Evolutionary conservation across 2,797 vertebrate species (phyloP).

Genomic region (Harpagifer antarcticus): DNA sequence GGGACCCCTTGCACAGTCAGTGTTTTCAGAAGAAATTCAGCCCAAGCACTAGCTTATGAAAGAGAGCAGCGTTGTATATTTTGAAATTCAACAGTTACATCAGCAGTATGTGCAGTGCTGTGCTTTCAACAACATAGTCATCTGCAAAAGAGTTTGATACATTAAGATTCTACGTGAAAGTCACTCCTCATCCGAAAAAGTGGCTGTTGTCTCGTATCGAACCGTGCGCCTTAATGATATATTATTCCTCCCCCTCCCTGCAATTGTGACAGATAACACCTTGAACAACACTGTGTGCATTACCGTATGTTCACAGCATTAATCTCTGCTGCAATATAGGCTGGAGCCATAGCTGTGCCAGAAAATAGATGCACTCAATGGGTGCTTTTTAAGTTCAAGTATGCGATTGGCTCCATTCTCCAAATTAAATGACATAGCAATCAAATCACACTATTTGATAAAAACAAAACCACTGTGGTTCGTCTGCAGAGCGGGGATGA

Average conservation of each 20-base stretch:
- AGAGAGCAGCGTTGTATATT: constrained; percentile 14
- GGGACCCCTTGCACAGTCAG: background rate
- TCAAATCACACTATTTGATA: constrained; percentile 29
- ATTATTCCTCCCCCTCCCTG: constrained; percentile 54
- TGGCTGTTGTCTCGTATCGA: constrained; percentile 56
- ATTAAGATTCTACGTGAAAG: constrained; percentile 61
- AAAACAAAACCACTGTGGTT: background rate
- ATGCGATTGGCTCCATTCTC: constrained; percentile 45
- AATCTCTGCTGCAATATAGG: constrained; percentile 42
- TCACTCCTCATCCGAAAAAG: constrained; percentile 44
- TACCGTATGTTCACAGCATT: constrained; percentile 55
- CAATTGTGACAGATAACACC: constrained; percentile 59
- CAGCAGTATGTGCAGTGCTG: constrained; percentile 1
- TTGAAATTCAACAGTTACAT: constrained; percentile 35
- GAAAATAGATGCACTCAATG: constrained; percentile 38
- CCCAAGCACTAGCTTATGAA: background rate
- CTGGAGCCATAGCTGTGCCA: constrained; percentile 49
- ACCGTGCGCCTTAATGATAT: constrained; percentile 55
- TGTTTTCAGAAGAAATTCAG: constrained; percentile 13
- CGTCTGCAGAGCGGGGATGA: constrained; percentile 5
- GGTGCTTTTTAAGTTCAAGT: constrained; percentile 45
- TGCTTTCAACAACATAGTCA: constrained; percentile 24
- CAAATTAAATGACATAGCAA: constrained; percentile 50
- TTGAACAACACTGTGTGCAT: constrained; percentile 49
- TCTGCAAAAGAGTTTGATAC: constrained; percentile 23